These are phyloP conservation scores for Clarias platycephalus DNA, from an alignment of 2,797 vertebrate species.

Conservation along the genomic window DNA sequence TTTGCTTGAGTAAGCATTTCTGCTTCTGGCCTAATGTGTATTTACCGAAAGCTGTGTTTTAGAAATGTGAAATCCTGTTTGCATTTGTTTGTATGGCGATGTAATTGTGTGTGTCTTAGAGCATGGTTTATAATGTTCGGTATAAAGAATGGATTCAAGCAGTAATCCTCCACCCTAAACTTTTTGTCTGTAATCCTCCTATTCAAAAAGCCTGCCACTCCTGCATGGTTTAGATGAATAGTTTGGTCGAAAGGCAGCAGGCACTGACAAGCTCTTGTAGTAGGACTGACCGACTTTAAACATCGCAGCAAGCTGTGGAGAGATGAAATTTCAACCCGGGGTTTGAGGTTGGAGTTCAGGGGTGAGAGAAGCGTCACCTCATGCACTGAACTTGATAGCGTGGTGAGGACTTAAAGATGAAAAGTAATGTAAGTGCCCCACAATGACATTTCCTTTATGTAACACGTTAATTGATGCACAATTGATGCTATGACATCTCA, in stretches of 20 bases:
- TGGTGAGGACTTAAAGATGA: background rate
- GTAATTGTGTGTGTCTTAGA: conserved; percentile 47
- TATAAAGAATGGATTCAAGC: conserved; percentile 53
- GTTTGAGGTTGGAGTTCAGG: conserved; percentile 36
- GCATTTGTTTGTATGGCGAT: conserved; percentile 59
- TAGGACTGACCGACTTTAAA: conserved; percentile 18
- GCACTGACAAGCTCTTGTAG: conserved; percentile 29
- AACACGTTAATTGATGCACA: background rate
- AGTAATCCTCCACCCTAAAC: conserved; percentile 51
- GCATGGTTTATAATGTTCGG: conserved; percentile 53
- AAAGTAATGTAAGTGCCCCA: background rate
- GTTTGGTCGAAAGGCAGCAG: conserved; percentile 33
- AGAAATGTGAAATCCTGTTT: conserved; percentile 48
- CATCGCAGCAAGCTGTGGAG: conserved; percentile 18
- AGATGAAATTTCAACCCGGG: conserved; percentile 42
- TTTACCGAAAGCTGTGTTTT: conserved; percentile 19
- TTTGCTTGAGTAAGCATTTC: background rate
- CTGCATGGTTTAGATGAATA: conserved; percentile 39
- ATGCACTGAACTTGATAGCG: conserved; percentile 3
- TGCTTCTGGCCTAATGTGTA: background rate
- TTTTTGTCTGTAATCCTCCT: conserved; percentile 46
- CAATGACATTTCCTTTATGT: background rate
- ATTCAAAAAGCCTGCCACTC: conserved; percentile 46
- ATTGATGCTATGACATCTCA: background rate
- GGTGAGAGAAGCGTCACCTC: conserved; percentile 38